Conservation (phyloP, 2,797 vertebrate genomes). For the Spinus pinus region DNA sequence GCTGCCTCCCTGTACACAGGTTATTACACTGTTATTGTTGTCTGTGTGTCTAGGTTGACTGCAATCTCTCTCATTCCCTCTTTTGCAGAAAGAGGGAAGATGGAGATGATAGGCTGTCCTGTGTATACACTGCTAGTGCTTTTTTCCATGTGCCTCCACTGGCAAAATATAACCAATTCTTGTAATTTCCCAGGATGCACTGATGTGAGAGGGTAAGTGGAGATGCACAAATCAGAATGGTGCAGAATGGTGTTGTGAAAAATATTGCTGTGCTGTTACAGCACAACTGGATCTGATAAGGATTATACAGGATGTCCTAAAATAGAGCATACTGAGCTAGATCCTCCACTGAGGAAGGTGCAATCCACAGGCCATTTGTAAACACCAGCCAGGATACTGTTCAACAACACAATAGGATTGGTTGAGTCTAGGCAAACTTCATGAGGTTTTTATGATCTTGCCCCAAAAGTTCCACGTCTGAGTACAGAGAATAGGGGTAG, state of each 20-base stretch:
- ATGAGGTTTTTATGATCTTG: neutral
- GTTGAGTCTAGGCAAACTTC: neutral
- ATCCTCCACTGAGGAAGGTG: neutral
- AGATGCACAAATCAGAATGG: neutral
- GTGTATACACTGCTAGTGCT: neutral
- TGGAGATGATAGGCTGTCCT: neutral
- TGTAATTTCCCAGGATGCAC: neutral
- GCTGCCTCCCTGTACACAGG: neutral
- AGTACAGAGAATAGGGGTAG: neutral
- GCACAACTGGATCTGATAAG: neutral
- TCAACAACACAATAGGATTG: neutral
- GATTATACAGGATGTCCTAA: neutral
- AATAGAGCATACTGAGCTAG: neutral
- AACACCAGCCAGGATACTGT: neutral
- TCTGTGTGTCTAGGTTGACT: neutral
- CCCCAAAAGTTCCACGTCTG: neutral
- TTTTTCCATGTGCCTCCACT: neutral
- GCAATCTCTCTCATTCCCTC: neutral
- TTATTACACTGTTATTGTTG: neutral
- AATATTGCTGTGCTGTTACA: neutral
- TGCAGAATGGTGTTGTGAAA: neutral
- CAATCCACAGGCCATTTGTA: neutral
- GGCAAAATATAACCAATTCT: neutral
- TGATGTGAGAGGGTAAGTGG: neutral
- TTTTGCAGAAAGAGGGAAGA: neutral